Evolutionary conservation across 2,113 vertebrate genomes (phyloP).

Genomic region (Spheniscus mendiculus): DNA sequence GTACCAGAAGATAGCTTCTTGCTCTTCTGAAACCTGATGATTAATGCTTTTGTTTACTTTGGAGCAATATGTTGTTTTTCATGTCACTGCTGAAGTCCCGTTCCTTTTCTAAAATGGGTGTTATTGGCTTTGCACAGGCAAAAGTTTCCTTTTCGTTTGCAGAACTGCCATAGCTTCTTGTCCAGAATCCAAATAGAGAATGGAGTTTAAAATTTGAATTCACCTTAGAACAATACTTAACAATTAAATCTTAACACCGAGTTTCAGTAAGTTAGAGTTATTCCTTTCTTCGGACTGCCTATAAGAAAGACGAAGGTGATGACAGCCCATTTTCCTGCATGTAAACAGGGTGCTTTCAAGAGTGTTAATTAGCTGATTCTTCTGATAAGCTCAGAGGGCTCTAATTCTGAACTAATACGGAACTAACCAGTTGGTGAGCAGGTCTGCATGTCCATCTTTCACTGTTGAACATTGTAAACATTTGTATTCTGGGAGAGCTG

Average conservation of each 20-base stretch:
- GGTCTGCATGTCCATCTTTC: background rate
- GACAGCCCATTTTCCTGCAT: background rate
- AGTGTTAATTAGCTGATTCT: background rate
- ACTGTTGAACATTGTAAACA: background rate
- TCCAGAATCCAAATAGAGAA: background rate
- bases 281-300: background rate
- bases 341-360: background rate
- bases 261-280: background rate
- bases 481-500: background rate
- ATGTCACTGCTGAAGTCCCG: background rate
- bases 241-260: background rate
- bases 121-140: background rate
- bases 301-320: background rate
- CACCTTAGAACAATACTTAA: background rate
- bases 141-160: background rate
- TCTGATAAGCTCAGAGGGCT: background rate
- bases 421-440: background rate
- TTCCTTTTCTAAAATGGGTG: background rate
- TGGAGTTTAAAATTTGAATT: background rate
- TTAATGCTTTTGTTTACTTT: constrained; percentile 42
- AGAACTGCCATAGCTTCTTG: background rate
- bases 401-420: background rate
- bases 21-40: constrained; percentile 31
- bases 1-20: background rate
- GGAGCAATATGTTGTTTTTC: constrained; percentile 3